Conservation (phyloP, 2,113 vertebrate genomes). For the Bothrops jararaca region DNA sequence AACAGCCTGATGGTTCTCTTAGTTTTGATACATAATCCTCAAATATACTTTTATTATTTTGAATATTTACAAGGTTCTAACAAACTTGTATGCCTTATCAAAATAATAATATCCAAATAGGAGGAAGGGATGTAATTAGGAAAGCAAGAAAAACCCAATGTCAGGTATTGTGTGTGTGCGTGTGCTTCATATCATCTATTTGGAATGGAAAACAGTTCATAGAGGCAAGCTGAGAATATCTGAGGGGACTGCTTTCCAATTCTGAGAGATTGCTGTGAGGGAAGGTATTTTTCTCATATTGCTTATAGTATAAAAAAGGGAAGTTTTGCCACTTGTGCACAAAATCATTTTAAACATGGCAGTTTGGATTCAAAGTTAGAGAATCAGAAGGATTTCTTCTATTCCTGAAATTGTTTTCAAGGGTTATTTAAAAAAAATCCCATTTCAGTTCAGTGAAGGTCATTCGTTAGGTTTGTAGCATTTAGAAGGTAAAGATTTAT, state of each 20-base stretch:
- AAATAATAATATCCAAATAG: background rate
- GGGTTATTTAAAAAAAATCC: background rate
- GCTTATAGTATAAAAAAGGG: background rate
- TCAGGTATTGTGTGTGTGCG: background rate
- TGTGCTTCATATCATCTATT: background rate
- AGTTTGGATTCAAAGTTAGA: background rate
- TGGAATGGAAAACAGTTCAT: background rate
- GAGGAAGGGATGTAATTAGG: background rate
- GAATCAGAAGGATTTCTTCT: background rate
- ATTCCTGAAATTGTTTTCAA: background rate
- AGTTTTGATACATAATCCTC: background rate
- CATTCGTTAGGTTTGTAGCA: background rate
- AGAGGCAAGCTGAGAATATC: background rate
- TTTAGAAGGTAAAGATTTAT: background rate
- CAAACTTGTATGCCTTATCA: background rate
- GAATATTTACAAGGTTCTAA: background rate
- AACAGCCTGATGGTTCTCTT: background rate
- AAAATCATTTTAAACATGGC: background rate
- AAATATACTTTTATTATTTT: background rate
- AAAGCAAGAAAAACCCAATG: background rate
- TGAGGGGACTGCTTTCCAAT: background rate
- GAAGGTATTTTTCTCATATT: background rate
- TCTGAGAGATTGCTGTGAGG: background rate
- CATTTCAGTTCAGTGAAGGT: background rate
- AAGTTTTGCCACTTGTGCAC: background rate